A percentile compares a stretch with the other conserved stretches of the same genome.
Evolutionary conservation across 2,888 invertebrate species (phyloP).

Genomic region (Andrena minutula): DNA sequence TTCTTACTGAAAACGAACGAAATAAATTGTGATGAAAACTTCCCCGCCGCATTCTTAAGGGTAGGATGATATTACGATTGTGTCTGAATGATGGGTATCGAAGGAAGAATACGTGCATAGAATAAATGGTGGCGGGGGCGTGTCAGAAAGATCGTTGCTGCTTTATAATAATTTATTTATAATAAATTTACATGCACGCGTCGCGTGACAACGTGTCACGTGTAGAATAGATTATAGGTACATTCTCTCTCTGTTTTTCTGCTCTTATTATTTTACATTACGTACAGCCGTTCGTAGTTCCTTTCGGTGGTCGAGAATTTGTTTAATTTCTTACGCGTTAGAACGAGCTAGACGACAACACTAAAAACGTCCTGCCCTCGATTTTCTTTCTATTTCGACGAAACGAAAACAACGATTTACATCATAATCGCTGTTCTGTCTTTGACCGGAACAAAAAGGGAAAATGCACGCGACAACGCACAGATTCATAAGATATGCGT

Average conservation of each 20-base stretch:
- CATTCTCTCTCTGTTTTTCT: slow-evolving; percentile 72
- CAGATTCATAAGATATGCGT: background rate
- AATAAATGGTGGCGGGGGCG: slow-evolving; percentile 20
- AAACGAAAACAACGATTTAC: slow-evolving; percentile 14
- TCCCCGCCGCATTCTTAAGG: background rate
- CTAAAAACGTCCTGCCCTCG: slow-evolving; percentile 29
- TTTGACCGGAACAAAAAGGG: slow-evolving; percentile 15
- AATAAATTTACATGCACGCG: slow-evolving; percentile 80
- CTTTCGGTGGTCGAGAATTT: slow-evolving; percentile 77
- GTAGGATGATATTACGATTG: background rate
- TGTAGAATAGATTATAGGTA: slow-evolving; percentile 76
- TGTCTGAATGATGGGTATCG: background rate
- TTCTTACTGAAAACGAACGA: slow-evolving; percentile 27
- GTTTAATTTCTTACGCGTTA: slow-evolving; percentile 57
- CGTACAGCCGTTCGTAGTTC: slow-evolving; percentile 80
- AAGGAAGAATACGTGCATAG: too few relatives aligned
- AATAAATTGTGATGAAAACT: slow-evolving; percentile 20
- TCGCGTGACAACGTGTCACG: slow-evolving; percentile 73
- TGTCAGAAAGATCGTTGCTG: slow-evolving; percentile 29
- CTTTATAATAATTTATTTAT: slow-evolving; percentile 83
- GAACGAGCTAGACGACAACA: slow-evolving; percentile 45
- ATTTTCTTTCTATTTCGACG: slow-evolving; percentile 39
- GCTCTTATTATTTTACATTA: slow-evolving; percentile 80
- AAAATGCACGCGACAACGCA: background rate
- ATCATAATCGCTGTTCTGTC: slow-evolving; percentile 4